phyloP scores from a whole-genome alignment of 2,113 vertebrate species.

The Stigmatopora argus region DNA sequence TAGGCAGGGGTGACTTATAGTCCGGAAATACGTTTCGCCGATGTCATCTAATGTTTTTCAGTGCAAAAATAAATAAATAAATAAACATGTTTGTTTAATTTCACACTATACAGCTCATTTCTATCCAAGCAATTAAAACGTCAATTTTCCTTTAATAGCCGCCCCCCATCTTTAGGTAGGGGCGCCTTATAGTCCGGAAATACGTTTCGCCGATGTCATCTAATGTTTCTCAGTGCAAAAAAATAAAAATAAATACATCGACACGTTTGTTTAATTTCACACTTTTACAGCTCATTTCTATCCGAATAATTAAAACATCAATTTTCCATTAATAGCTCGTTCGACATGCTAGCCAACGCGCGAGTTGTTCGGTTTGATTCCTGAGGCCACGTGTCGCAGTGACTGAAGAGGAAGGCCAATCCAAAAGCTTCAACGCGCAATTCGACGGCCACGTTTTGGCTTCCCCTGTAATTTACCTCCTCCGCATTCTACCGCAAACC shows the following conservation, averaged over 20 bases:
- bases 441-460: conserved; percentile 12
- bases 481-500: conserved; percentile 55
- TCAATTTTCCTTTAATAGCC: neutral
- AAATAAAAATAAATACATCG: neutral
- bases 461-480: conserved; percentile 65
- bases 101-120: neutral
- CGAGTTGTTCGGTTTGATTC: neutral
- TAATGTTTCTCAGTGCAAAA: neutral
- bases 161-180: too few relatives aligned
- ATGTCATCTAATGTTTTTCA: too few relatives aligned
- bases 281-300: neutral
- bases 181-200: too few relatives aligned
- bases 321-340: neutral
- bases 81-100: neutral
- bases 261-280: neutral
- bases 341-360: neutral
- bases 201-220: too few relatives aligned
- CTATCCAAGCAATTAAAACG: neutral
- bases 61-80: neutral
- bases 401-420: conserved; percentile 12
- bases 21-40: too few relatives aligned
- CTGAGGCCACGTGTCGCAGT: conserved; percentile 21
- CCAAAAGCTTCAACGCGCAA: conserved; percentile 37
- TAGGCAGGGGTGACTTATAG: too few relatives aligned
- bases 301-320: neutral